A percentile compares a stretch with the other conserved stretches of the same genome.
Conservation (phyloP, 2,797 vertebrate species). For the Alauda arvensis region DNA sequence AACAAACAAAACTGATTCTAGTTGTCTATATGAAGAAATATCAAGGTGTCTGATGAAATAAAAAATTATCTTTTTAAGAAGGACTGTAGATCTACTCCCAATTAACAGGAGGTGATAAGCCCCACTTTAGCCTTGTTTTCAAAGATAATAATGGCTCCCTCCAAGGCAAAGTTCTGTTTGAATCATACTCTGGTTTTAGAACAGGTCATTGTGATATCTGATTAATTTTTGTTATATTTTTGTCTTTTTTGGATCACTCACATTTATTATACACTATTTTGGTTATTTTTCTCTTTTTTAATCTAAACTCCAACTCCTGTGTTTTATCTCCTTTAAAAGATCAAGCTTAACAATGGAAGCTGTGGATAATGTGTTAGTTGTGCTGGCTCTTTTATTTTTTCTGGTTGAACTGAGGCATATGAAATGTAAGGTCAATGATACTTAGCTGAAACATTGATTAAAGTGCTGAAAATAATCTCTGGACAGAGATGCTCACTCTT, state of each 20-base stretch:
- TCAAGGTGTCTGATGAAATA: not conserved
- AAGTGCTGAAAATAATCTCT: slow-evolving; percentile 22
- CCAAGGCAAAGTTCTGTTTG: not conserved
- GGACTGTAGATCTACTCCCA: not conserved
- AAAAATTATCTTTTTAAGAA: not conserved
- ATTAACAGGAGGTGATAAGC: not conserved
- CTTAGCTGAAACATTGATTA: slow-evolving; percentile 65
- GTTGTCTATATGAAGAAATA: not conserved
- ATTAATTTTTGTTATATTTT: not conserved
- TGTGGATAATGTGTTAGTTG: slow-evolving; percentile 53
- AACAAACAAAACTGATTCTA: not conserved
- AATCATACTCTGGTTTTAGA: not conserved
- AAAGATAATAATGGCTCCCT: not conserved
- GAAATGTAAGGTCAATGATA: slow-evolving; percentile 40
- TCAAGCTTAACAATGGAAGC: slow-evolving; percentile 5
- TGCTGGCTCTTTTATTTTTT: slow-evolving; percentile 40
- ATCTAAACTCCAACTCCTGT: not conserved
- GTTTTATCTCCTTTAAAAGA: not conserved
- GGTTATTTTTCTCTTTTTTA: slow-evolving; percentile 49
- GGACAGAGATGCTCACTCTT: not conserved
- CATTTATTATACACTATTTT: slow-evolving; percentile 21
- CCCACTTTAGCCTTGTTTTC: not conserved
- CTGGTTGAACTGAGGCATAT: slow-evolving; percentile 55
- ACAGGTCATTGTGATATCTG: not conserved
- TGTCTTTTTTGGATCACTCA: not conserved